Base-by-base conservation (phyloP, 2,888 invertebrate genomes). In the Drosophila sordidapex region DNA sequence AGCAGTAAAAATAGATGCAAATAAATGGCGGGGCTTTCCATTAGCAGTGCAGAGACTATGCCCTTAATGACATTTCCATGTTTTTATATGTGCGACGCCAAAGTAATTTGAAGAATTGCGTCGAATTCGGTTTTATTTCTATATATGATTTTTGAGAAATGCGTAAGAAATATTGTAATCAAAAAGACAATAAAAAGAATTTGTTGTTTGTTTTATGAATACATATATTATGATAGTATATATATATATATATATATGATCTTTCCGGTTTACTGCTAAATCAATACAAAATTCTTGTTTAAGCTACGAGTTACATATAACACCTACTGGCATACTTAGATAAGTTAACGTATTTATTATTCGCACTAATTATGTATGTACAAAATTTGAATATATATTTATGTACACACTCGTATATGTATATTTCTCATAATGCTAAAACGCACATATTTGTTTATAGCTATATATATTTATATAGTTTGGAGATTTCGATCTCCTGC, bases 271-370 rank as follows among this genome's bases (percentile, higher is more conserved):
- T 73, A 80, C 66, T 62, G 66, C 78, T 89, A 89, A 83, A 81
- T 81, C 84, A 79, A 76, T 85, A 85, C 79, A 85, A 85, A 85
- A 82, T 66, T 67, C 18, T 53, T 65, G 29, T 79, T 79, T 79
- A 76, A 59, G 71, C 73, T 85, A 82, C 63, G 51, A 70, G 71
- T 78, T 64, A 48, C 63, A 57, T 65, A 66, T 70, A 78, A 70
- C 67, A 75, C 53, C 81, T 80, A 75, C 58, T 75, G 81, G 71
- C 77, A 67, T 80, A 78, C 71, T 65, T 78, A 76, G 59, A 61
- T 21, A 63, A 57, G 5, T 51, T 53, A 53, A 60, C 27, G 43
- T 58, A 52, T 58, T 52, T 69, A 69, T 77, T 77, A 70, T 76
- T 81, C 66, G 68, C 67, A 70, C 58, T 79, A 70, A 58, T 51